These are phyloP conservation scores for Manis pentadactyla DNA, from an alignment of 2,797 vertebrate genomes.

Conservation along the genomic window DNA sequence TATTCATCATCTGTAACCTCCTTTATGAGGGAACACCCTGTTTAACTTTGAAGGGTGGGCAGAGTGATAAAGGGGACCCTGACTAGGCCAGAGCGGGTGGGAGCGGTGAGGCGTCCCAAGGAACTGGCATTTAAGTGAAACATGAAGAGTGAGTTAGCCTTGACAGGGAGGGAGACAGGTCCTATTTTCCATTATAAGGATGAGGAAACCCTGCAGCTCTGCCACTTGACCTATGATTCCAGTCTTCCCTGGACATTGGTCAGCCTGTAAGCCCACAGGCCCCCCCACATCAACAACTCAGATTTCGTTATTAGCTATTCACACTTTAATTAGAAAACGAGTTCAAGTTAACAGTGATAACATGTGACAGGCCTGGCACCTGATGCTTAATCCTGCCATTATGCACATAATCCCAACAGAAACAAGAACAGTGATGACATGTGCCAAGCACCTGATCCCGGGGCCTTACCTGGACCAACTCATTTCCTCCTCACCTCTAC, in stretches of 20 bases:
- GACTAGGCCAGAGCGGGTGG: not conserved
- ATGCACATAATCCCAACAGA: not conserved
- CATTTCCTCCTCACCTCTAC: not conserved
- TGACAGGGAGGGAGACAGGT: accelerated
- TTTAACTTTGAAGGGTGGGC: not conserved
- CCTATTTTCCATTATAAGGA: not conserved
- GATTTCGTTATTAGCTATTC: no score
- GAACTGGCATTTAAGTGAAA: not conserved
- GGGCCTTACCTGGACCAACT: not conserved
- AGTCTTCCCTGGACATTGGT: accelerated
- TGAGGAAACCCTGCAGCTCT: not conserved
- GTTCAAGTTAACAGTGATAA: not conserved
- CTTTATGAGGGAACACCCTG: no score
- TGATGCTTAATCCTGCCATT: not conserved
- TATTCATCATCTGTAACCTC: not conserved
- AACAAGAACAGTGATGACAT: no score
- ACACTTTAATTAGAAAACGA: accelerated
- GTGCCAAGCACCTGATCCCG: not conserved
- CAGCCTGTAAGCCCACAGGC: not conserved
- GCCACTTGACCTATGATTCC: accelerated
- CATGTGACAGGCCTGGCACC: accelerated
- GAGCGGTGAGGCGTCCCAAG: not conserved
- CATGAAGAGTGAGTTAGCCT: accelerated
- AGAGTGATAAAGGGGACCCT: no score
- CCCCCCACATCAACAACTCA: accelerated